phyloP scores from a whole-genome alignment of 2,797 vertebrate species.

The Hydrolagus colliei region DNA sequence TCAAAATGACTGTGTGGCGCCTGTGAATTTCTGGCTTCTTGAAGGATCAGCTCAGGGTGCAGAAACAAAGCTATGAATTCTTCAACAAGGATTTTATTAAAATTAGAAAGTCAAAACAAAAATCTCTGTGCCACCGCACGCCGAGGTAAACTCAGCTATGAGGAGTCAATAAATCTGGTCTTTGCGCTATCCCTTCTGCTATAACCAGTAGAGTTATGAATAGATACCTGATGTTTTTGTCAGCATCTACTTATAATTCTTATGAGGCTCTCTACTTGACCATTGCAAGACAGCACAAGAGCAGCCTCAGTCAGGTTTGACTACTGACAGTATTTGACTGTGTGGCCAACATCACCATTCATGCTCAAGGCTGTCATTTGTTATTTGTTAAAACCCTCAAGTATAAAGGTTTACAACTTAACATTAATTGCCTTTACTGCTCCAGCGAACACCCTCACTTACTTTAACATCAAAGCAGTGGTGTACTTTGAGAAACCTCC shows the following conservation, averaged over 20 bases:
- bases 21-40: neutral
- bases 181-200: neutral
- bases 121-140: neutral
- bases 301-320: neutral
- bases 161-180: neutral
- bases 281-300: neutral
- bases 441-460: neutral
- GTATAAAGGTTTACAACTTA: neutral
- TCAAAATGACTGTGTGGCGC: neutral
- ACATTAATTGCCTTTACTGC: neutral
- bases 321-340: neutral
- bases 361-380: neutral
- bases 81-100: neutral
- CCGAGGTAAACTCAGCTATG: neutral
- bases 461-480: neutral
- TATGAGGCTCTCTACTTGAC: neutral
- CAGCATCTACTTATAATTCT: no score
- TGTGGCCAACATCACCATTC: neutral
- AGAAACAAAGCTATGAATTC: neutral
- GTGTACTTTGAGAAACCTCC: neutral
- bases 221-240: neutral
- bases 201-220: neutral
- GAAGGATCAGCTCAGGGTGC: neutral
- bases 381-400: neutral
- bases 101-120: neutral